A percentile compares a stretch with the other conserved stretches of the same genome.
Conservation (phyloP, 2,113 vertebrate genomes). For the Microcebus jonahi region DNA sequence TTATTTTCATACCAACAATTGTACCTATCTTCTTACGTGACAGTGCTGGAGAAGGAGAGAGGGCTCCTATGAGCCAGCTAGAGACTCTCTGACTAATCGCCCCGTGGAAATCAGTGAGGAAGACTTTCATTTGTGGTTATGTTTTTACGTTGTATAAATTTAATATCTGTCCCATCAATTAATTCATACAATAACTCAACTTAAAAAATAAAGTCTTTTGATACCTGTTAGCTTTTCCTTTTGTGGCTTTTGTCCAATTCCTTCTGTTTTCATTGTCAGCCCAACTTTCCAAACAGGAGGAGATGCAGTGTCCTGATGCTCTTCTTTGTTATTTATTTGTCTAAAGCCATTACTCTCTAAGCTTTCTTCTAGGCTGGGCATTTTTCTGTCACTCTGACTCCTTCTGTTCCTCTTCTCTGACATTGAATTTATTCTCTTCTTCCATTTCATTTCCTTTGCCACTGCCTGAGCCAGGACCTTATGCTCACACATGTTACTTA, state of each 20-base stretch:
- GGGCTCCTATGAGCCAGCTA: neutral
- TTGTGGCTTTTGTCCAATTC: neutral
- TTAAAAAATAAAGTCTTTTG: neutral
- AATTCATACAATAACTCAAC: neutral
- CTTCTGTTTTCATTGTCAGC: neutral
- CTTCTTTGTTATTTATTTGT: neutral
- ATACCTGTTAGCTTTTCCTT: neutral
- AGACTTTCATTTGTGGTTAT: neutral
- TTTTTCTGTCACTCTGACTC: neutral
- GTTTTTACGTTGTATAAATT: neutral
- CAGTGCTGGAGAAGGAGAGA: neutral
- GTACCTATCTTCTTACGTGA: accelerated
- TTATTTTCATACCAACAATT: neutral
- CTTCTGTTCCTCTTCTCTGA: neutral
- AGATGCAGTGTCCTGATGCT: accelerated
- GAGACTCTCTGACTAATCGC: neutral
- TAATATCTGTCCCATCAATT: neutral
- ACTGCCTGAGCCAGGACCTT: neutral
- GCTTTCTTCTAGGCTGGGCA: neutral
- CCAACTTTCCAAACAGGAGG: neutral
- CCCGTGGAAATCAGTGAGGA: neutral
- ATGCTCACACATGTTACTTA: neutral
- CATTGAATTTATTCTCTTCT: neutral
- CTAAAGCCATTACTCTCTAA: neutral
- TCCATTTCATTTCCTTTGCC: neutral